Percentiles rank a stretch among this genome's conserved stretches.
Evolutionary conservation across 2,797 vertebrate species (phyloP).

Genomic region (Sebastes flavidus): DNA sequence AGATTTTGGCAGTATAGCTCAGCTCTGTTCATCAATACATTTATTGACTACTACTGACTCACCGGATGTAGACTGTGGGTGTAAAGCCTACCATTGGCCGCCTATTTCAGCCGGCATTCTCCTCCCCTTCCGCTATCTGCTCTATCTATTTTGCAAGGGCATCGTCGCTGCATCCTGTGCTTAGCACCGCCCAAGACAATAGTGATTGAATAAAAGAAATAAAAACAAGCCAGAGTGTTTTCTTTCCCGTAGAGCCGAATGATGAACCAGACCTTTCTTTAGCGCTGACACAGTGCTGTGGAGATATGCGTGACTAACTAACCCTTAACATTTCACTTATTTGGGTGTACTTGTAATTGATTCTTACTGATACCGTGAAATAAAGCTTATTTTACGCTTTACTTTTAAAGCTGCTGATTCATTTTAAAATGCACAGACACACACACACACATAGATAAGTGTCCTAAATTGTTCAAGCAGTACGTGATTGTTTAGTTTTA

Average conservation of each 20-base stretch:
- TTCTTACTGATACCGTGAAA: background rate
- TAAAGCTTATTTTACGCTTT: background rate
- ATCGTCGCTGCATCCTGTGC: background rate
- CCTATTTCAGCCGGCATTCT: background rate
- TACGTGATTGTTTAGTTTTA: slow-evolving; percentile 31
- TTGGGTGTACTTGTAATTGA: background rate
- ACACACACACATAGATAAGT: background rate
- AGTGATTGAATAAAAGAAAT: background rate
- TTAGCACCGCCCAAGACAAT: background rate
- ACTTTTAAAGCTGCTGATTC: background rate
- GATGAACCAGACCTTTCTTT: background rate
- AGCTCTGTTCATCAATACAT: background rate
- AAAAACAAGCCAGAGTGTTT: background rate
- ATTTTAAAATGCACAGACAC: background rate
- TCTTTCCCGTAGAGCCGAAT: background rate
- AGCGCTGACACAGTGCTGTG: background rate
- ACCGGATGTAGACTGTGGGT: background rate
- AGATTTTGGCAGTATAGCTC: too few relatives aligned
- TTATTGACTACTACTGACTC: slow-evolving; percentile 6
- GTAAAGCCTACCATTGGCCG: background rate
- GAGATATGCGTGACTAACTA: background rate
- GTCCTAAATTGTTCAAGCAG: background rate
- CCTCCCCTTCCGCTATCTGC: background rate
- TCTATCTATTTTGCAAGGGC: background rate
- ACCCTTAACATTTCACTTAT: background rate